Percentiles rank a stretch among this genome's conserved stretches.
phyloP scores from a whole-genome alignment of 1,140 invertebrate species.

The Nautilus pompilius region DNA sequence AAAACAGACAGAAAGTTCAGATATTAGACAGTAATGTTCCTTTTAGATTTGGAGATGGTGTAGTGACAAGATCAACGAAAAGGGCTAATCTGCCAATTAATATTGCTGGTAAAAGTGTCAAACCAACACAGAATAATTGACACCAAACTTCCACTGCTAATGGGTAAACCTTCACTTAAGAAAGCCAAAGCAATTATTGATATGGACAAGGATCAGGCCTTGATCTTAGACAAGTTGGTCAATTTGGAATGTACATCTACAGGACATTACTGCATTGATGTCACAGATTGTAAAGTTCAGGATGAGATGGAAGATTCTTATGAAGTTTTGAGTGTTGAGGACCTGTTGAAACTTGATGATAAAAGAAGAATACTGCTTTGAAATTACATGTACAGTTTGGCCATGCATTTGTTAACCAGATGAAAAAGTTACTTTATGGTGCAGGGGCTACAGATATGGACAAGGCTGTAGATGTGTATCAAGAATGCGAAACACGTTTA shows the following conservation, averaged over 20 bases:
- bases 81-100: constrained; percentile 14
- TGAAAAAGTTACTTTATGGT: constrained; percentile 10
- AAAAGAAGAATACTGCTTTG: background rate
- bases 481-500: constrained; percentile 5
- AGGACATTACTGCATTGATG: constrained; percentile 20
- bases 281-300: constrained; percentile 1
- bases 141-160: constrained; percentile 16
- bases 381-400: constrained; percentile 24
- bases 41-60: constrained; percentile 22
- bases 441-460: constrained; percentile 4
- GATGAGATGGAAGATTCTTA: background rate
- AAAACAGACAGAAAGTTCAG: background rate
- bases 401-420: constrained; percentile 12
- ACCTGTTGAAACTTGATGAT: constrained; percentile 3
- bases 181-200: constrained; percentile 14
- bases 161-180: constrained; percentile 16
- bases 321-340: no score
- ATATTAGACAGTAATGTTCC: background rate
- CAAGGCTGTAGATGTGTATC: background rate
- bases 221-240: constrained; percentile 15
- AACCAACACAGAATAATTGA: constrained; percentile 16
- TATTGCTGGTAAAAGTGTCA: constrained; percentile 15
- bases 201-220: constrained; percentile 12
- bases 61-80: constrained; percentile 12
- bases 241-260: constrained; percentile 19